Evolutionary conservation across 2,797 vertebrate genomes (phyloP).

Genomic region (Synanceia verrucosa): DNA sequence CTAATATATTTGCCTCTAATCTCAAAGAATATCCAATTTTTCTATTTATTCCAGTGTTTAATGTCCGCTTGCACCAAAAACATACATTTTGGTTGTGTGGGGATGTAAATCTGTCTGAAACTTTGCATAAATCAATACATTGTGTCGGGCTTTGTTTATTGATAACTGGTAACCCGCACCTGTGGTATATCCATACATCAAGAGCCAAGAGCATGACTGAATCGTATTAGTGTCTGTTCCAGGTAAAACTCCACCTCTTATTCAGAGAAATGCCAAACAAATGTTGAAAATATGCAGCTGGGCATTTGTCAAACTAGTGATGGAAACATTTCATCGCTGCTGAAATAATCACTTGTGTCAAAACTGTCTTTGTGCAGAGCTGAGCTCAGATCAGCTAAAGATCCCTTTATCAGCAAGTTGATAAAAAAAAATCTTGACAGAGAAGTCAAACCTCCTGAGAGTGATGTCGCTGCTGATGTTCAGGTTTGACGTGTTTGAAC

Average conservation of each 20-base stretch:
- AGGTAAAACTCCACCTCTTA: not conserved
- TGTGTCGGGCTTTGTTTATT: not conserved
- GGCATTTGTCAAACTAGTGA: not conserved
- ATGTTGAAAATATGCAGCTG: not conserved
- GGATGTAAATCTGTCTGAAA: not conserved
- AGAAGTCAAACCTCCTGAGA: too few relatives aligned
- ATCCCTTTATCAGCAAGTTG: conserved; percentile 5
- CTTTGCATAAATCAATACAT: not conserved
- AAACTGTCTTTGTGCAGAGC: not conserved
- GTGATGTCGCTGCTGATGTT: not conserved
- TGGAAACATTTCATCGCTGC: not conserved
- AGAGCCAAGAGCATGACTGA: not conserved
- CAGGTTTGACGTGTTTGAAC: conserved; percentile 25
- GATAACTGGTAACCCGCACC: not conserved
- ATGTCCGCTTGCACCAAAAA: not conserved
- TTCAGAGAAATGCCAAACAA: not conserved
- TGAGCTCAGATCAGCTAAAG: not conserved
- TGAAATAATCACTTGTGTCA: conserved; percentile 8
- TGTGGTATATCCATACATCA: not conserved
- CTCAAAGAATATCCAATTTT: not conserved
- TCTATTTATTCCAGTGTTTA: not conserved
- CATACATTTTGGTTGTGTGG: not conserved
- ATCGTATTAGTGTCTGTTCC: not conserved
- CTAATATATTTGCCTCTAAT: not conserved
- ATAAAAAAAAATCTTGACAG: conserved; percentile 38